A percentile compares a stretch with the other conserved stretches of the same genome.
Conservation (phyloP, 1,140 invertebrate genomes). For the Prorops nasuta region DNA sequence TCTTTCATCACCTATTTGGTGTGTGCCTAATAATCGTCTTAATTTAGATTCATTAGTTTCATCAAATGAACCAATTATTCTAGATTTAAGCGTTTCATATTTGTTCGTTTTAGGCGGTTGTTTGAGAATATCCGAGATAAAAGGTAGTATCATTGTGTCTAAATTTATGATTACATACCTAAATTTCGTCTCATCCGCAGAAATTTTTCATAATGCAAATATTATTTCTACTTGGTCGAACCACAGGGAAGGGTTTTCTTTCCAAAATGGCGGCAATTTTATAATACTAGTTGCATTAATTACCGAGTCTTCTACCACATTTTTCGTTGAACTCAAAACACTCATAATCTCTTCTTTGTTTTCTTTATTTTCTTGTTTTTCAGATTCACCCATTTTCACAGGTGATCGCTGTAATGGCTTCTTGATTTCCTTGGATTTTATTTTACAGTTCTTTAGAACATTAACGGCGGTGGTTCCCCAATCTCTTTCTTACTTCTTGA, state of each 20-base stretch:
- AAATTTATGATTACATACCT: slow-evolving; percentile 18
- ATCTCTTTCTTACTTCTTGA: no score
- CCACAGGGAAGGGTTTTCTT: slow-evolving; percentile 27
- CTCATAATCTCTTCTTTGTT: no score
- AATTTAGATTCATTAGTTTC: neutral
- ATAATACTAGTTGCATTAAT: no score
- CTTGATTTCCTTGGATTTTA: no score
- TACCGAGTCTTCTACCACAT: no score
- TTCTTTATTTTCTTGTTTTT: no score
- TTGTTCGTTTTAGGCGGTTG: slow-evolving; percentile 4
- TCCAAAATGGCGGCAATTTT: slow-evolving; percentile 30
- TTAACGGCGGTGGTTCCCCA: no score
- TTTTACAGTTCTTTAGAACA: no score
- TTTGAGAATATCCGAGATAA: slow-evolving; percentile 7
- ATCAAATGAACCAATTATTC: slow-evolving; percentile 4
- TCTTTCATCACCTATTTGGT: no score
- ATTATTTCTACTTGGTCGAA: slow-evolving; percentile 27
- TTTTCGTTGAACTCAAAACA: no score
- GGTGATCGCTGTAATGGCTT: no score
- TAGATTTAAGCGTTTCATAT: slow-evolving; percentile 11
- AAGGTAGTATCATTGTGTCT: slow-evolving; percentile 3
- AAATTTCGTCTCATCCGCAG: slow-evolving; percentile 19
- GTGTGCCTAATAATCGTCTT: neutral
- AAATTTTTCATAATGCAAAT: slow-evolving; percentile 18
- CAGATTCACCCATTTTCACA: no score